Conservation (phyloP, 2,888 invertebrate species). For the Calliopum simillimum region DNA sequence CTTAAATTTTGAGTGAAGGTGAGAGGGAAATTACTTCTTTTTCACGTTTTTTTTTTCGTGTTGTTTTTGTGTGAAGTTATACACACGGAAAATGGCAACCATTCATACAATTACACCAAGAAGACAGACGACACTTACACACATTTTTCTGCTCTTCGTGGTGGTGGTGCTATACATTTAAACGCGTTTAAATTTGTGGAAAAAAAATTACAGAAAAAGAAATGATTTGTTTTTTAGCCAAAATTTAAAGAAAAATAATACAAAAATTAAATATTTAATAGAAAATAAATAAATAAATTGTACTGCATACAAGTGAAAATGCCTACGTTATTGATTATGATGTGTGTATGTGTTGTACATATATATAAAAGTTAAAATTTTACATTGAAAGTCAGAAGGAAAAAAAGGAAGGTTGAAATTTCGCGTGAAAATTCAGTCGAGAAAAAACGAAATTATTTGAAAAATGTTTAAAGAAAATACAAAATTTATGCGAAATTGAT, state of each 20-base stretch:
- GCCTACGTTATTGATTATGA: background rate
- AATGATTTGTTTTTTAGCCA: background rate
- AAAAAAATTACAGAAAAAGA: background rate
- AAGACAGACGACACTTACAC: constrained; percentile 15
- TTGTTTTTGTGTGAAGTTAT: constrained; percentile 52
- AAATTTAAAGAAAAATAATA: too few relatives aligned
- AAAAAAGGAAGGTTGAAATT: background rate
- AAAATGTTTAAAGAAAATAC: background rate
- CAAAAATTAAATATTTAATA: too few relatives aligned
- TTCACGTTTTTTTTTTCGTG: background rate
- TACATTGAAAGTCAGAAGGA: background rate
- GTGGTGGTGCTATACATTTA: background rate
- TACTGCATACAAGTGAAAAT: too few relatives aligned
- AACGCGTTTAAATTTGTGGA: constrained; percentile 18
- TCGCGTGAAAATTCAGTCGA: background rate
- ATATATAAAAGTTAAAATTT: background rate
- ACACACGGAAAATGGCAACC: constrained; percentile 62
- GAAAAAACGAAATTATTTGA: background rate
- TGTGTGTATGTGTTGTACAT: background rate
- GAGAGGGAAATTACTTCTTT: constrained; percentile 16
- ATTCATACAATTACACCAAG: constrained; percentile 50
- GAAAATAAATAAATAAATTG: too few relatives aligned
- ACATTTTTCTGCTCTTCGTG: constrained; percentile 9
- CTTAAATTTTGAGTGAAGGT: background rate
- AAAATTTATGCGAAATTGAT: background rate